phyloP scores from a whole-genome alignment of 1,140 invertebrate genomes.

The Brachionus koreanus region DNA sequence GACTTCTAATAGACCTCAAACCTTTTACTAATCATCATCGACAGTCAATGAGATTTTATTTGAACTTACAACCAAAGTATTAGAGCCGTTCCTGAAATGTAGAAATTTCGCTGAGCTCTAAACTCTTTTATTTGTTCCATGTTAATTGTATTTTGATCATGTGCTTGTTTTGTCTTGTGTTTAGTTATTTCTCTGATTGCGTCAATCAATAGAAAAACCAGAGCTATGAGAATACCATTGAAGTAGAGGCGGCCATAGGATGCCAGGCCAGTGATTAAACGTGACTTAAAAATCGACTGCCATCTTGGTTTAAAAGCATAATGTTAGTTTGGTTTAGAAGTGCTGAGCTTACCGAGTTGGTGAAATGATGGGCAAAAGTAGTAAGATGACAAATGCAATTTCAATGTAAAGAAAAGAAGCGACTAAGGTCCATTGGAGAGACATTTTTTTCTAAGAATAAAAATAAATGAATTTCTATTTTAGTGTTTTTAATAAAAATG shows the following conservation, averaged over 20 bases:
- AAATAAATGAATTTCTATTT: background rate
- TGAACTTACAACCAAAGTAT: constrained; percentile 67
- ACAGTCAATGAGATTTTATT: background rate
- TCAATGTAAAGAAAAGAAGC: constrained; percentile 84
- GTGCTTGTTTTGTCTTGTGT: constrained; percentile 68
- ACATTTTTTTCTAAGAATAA: constrained; percentile 67
- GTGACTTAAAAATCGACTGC: constrained; percentile 87
- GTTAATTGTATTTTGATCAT: constrained; percentile 71
- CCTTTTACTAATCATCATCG: constrained; percentile 27
- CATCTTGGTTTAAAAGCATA: constrained; percentile 64
- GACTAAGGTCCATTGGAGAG: constrained; percentile 90
- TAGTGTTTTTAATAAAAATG: background rate
- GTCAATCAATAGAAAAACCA: constrained; percentile 64
- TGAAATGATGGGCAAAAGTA: constrained; percentile 79
- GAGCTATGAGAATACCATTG: constrained; percentile 33
- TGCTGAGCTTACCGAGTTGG: constrained; percentile 64
- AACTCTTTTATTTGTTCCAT: constrained; percentile 61
- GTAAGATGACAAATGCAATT: constrained; percentile 75
- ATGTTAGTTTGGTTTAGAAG: background rate
- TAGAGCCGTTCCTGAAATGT: constrained; percentile 90
- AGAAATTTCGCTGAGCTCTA: constrained; percentile 95
- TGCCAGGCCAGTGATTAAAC: constrained; percentile 73
- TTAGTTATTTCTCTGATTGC: constrained; percentile 92
- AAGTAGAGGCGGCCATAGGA: constrained; percentile 68
- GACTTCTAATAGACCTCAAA: constrained; percentile 29